These are phyloP conservation scores for Ylistrum balloti DNA, from an alignment of 1,140 invertebrate species.

Conservation along the genomic window DNA sequence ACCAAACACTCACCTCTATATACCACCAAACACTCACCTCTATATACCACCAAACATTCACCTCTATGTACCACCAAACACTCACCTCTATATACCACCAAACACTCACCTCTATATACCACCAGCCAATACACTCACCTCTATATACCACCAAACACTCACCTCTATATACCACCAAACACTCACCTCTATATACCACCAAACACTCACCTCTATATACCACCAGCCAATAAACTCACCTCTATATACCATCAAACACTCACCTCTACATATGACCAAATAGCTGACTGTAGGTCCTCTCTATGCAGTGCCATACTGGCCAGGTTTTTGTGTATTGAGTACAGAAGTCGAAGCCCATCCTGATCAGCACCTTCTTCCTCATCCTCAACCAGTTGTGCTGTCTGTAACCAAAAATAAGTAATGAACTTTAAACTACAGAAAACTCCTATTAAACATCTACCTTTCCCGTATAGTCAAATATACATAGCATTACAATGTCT, in stretches of 20 bases:
- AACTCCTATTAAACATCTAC: no score
- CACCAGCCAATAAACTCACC: not conserved
- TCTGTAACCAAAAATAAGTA: conserved; percentile 64
- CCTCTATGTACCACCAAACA: not conserved
- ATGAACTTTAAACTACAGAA: no score
- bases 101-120: no score
- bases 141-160: not conserved
- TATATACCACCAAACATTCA: not conserved
- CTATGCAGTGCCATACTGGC: conserved; percentile 85
- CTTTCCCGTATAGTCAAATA: no score
- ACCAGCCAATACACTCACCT: no score
- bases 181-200: not conserved
- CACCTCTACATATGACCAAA: conserved; percentile 85
- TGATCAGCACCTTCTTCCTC: conserved; percentile 72
- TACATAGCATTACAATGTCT: no score
- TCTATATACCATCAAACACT: not conserved
- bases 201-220: not conserved
- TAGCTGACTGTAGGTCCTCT: conserved; percentile 84
- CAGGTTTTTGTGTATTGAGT: conserved; percentile 89
- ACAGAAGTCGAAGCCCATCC: conserved; percentile 85
- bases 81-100: no score
- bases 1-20: not conserved
- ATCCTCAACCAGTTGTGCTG: conserved; percentile 72
- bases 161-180: not conserved
- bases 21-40: not conserved